Evolutionary conservation across 2,888 invertebrate species (phyloP).

Genomic region (Ditula angustiorana): DNA sequence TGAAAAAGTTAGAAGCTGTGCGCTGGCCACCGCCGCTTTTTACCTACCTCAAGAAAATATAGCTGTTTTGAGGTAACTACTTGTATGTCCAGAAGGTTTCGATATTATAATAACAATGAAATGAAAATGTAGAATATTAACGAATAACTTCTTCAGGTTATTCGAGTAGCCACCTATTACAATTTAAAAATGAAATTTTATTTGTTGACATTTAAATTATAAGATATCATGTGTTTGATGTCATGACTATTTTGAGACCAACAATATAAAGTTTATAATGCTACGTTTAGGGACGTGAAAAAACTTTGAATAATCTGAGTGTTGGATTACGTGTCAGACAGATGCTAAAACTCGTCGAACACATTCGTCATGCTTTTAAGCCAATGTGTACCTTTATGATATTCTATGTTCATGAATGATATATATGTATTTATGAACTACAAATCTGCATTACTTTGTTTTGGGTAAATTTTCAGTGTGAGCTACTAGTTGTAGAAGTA

Average conservation of each 20-base stretch:
- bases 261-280: not conserved
- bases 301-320: not conserved
- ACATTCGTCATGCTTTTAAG: not conserved
- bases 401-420: too few relatives aligned
- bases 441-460: too few relatives aligned
- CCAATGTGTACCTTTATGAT: too few relatives aligned
- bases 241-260: not conserved
- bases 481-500: too few relatives aligned
- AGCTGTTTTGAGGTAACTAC: too few relatives aligned
- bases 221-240: not conserved
- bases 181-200: not conserved
- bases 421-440: too few relatives aligned
- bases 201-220: not conserved
- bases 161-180: too few relatives aligned
- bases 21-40: not conserved
- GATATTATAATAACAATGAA: too few relatives aligned
- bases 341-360: not conserved
- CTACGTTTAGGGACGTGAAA: not conserved
- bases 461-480: too few relatives aligned
- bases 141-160: too few relatives aligned
- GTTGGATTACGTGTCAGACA: not conserved
- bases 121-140: too few relatives aligned
- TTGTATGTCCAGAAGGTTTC: too few relatives aligned
- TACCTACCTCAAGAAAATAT: not conserved
- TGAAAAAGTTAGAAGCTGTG: not conserved